These are phyloP conservation scores for Rhodeus uyekii DNA, from an alignment of 2,797 vertebrate genomes.

Conservation along the genomic window DNA sequence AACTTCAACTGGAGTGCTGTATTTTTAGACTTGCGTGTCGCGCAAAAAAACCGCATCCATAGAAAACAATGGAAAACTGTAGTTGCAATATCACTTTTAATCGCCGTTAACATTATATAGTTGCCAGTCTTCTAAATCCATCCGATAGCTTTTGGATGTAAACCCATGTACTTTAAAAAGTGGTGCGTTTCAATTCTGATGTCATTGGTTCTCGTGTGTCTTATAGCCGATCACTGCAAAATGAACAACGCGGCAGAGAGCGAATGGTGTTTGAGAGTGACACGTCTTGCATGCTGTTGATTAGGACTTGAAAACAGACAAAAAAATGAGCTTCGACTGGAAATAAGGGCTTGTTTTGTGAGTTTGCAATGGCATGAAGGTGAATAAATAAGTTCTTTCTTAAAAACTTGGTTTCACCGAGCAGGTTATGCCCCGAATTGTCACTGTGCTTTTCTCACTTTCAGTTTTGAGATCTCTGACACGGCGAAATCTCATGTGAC, in stretches of 20 bases:
- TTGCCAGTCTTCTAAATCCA: background rate
- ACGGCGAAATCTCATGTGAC: background rate
- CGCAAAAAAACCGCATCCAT: background rate
- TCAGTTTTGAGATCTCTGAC: constrained; percentile 14
- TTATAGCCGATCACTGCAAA: background rate
- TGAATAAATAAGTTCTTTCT: background rate
- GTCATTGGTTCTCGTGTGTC: background rate
- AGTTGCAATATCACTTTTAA: no score
- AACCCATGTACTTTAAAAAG: background rate
- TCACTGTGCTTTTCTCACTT: background rate
- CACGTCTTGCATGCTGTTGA: background rate
- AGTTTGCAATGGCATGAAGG: background rate
- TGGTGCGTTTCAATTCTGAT: background rate
- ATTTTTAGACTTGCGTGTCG: background rate
- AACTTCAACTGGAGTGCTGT: background rate
- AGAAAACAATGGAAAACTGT: background rate
- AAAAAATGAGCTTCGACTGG: background rate
- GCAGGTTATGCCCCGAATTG: background rate
- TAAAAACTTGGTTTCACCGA: background rate
- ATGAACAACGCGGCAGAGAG: background rate
- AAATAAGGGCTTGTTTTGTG: background rate
- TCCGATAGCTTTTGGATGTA: background rate
- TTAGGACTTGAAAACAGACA: no score
- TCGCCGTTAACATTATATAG: background rate
- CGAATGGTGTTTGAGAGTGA: background rate